phyloP scores from a whole-genome alignment of 2,797 vertebrate genomes.

The Pogoniulus pusillus region DNA sequence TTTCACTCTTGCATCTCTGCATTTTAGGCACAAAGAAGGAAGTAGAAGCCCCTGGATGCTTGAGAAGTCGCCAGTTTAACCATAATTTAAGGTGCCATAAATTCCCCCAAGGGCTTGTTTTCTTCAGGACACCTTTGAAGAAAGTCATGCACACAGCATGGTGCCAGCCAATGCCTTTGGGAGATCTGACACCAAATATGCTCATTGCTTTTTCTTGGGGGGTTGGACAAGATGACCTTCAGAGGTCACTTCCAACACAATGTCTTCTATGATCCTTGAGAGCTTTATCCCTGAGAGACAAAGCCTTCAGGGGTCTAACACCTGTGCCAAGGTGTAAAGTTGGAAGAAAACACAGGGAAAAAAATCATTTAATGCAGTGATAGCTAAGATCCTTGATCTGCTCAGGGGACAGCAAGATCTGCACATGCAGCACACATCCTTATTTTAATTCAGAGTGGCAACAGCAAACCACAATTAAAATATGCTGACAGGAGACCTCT shows the following conservation, averaged over 20 bases:
- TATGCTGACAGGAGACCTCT: background rate
- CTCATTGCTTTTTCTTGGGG: background rate
- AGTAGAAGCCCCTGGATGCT: background rate
- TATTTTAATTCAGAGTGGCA: background rate
- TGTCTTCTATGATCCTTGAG: too few species aligned
- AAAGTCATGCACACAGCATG: background rate
- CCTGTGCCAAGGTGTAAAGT: background rate
- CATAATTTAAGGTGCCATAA: background rate
- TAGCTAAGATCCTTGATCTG: background rate
- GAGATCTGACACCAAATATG: background rate
- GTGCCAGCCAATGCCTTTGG: background rate
- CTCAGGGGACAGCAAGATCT: background rate
- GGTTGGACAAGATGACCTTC: too few species aligned
- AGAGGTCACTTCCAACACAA: too few species aligned
- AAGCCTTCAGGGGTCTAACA: background rate
- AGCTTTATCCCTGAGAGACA: background rate
- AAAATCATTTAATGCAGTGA: background rate
- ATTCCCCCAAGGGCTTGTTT: background rate
- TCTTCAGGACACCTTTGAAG: background rate
- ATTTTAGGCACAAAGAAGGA: slow-evolving; percentile 11
- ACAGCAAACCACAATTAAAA: background rate
- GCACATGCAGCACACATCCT: background rate
- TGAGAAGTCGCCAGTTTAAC: slow-evolving; percentile 6
- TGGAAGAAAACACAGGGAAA: background rate
- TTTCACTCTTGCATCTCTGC: slow-evolving; percentile 10